A percentile compares a stretch with the other conserved stretches of the same genome.
phyloP scores from a whole-genome alignment of 2,888 invertebrate genomes.

The Polia nebulosa region DNA sequence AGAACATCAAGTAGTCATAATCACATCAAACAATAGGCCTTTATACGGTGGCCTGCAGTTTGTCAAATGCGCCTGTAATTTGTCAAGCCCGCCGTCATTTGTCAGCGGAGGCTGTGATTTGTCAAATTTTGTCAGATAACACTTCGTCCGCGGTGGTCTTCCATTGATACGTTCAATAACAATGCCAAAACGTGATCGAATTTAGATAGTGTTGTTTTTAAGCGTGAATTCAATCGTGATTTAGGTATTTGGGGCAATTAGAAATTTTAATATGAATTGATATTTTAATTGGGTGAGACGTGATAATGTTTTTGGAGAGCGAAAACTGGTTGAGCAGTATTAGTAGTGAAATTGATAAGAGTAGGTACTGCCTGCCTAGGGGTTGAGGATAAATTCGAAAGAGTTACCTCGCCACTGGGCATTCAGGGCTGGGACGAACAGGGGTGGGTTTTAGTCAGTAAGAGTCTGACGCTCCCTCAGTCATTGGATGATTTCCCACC shows the following conservation, averaged over 20 bases:
- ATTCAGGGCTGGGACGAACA: too few relatives aligned
- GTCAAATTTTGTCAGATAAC: constrained; percentile 80
- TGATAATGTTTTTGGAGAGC: constrained; percentile 7
- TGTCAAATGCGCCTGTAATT: constrained; percentile 60
- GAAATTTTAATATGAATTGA: constrained; percentile 14
- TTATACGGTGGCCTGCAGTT: constrained; percentile 57
- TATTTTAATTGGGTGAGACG: constrained; percentile 19
- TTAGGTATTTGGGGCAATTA: constrained; percentile 54
- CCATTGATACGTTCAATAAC: constrained; percentile 43
- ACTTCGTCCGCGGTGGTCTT: constrained; percentile 69
- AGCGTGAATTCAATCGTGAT: constrained; percentile 44
- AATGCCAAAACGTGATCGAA: constrained; percentile 52
- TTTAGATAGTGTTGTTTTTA: constrained; percentile 40
- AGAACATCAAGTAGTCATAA: constrained; percentile 27
- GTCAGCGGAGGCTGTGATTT: constrained; percentile 78
- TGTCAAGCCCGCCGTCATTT: constrained; percentile 70
- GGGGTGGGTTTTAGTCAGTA: too few relatives aligned
- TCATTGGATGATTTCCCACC: too few relatives aligned
- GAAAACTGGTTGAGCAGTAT: not conserved
- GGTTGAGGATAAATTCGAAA: too few relatives aligned
- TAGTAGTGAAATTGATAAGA: not conserved
- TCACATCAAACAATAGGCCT: constrained; percentile 57
- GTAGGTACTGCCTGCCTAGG: too few relatives aligned
- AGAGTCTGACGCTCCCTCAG: too few relatives aligned
- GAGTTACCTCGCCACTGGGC: too few relatives aligned